phyloP scores from a whole-genome alignment of 2,888 invertebrate species.

The Sacculina carcini region DNA sequence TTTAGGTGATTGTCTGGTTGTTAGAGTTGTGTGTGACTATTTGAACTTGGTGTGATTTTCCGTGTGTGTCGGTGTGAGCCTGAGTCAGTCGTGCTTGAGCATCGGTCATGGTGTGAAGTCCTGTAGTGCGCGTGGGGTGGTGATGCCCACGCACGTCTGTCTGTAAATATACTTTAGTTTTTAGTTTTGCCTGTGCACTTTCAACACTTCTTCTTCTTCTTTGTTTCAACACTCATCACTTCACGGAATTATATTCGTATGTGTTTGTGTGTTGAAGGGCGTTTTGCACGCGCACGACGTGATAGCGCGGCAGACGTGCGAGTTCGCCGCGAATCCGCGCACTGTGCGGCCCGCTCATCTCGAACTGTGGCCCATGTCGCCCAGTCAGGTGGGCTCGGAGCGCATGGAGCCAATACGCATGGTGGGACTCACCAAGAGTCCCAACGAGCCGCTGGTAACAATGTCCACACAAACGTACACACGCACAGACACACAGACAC shows the following conservation, averaged over 20 bases:
- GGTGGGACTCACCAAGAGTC: slow-evolving; percentile 12
- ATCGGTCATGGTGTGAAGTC: too few relatives aligned
- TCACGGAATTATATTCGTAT: background rate
- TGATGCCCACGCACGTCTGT: too few relatives aligned
- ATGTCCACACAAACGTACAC: too few relatives aligned
- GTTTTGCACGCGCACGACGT: slow-evolving; percentile 13
- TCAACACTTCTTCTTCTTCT: background rate
- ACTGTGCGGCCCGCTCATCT: background rate
- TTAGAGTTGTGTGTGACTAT: background rate
- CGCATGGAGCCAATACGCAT: slow-evolving; percentile 12
- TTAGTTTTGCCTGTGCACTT: too few relatives aligned
- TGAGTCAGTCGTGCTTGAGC: too few relatives aligned
- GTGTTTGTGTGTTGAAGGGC: slow-evolving; percentile 4
- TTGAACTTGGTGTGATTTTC: background rate
- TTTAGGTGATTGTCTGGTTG: background rate
- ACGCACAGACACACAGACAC: too few relatives aligned
- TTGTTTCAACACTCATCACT: background rate
- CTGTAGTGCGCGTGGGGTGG: too few relatives aligned
- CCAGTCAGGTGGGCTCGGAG: background rate
- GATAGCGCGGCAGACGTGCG: slow-evolving; percentile 9
- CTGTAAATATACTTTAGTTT: slow-evolving; percentile 2
- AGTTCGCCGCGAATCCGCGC: background rate
- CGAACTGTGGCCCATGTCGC: slow-evolving; percentile 2
- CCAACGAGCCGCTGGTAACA: slow-evolving; percentile 11
- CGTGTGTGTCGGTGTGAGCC: background rate